Conservation (phyloP, 2,797 vertebrate genomes). For the Naso thynnoides region DNA sequence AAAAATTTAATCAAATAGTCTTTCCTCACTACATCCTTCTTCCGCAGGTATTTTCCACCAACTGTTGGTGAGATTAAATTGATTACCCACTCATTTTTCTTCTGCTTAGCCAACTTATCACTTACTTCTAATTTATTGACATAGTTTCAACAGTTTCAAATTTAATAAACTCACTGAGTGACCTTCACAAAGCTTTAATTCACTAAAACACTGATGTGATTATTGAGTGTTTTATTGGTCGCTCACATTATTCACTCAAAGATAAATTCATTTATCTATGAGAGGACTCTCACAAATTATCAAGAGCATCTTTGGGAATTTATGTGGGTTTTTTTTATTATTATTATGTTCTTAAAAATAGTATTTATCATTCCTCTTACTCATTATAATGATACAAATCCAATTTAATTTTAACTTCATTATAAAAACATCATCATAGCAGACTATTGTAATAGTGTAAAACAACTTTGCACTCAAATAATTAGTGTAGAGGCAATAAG, state of each 20-base stretch:
- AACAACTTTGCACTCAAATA: too few species aligned
- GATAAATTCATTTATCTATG: neutral
- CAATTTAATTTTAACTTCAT: too few species aligned
- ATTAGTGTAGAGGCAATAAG: too few species aligned
- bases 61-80: conserved; percentile 22
- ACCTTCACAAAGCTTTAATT: neutral
- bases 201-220: neutral
- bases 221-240: neutral
- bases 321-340: neutral
- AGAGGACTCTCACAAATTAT: neutral
- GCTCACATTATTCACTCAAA: neutral
- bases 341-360: neutral
- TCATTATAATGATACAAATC: neutral
- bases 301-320: neutral
- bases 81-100: neutral
- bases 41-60: neutral
- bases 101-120: neutral
- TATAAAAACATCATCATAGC: neutral
- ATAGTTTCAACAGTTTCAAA: neutral
- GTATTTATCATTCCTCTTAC: neutral
- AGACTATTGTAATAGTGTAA: neutral
- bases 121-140: neutral
- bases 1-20: neutral
- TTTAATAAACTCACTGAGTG: neutral
- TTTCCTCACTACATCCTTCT: neutral